These are phyloP conservation scores for Crenuchus spilurus DNA, from an alignment of 2,797 vertebrate species.

Conservation along the genomic window DNA sequence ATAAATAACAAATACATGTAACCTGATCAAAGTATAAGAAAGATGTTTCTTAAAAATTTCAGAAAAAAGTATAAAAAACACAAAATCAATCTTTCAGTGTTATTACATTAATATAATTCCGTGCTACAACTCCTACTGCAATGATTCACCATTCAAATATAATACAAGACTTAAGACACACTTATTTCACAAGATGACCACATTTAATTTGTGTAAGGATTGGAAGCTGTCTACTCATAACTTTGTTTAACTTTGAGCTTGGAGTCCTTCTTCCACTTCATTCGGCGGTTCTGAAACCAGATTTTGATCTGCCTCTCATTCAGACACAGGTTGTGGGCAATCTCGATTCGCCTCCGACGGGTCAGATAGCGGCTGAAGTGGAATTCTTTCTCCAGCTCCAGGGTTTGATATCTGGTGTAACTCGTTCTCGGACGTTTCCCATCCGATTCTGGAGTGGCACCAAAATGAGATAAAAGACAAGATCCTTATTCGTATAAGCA, in stretches of 20 bases:
- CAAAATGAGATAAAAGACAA: slow-evolving; percentile 20
- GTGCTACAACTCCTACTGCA: slow-evolving; percentile 9
- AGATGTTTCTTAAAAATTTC: no score
- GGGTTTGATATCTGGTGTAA: slow-evolving; percentile 85
- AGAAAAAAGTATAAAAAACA: background rate
- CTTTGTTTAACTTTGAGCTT: slow-evolving; percentile 81
- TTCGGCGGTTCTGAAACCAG: slow-evolving; percentile 86
- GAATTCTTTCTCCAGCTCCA: slow-evolving; percentile 87
- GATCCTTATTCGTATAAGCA: background rate
- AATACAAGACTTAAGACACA: no score
- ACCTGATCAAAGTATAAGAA: no score
- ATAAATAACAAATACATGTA: no score
- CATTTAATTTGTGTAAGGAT: background rate
- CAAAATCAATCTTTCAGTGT: background rate
- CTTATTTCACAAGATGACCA: no score
- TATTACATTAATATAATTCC: slow-evolving; percentile 17
- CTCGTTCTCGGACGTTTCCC: slow-evolving; percentile 85
- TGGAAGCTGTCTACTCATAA: background rate
- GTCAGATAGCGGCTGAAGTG: slow-evolving; percentile 87
- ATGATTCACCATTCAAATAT: slow-evolving; percentile 18
- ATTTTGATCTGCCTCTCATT: slow-evolving; percentile 87
- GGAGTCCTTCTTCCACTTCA: slow-evolving; percentile 88
- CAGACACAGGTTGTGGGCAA: slow-evolving; percentile 82
- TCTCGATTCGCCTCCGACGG: slow-evolving; percentile 82
- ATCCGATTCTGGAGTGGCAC: slow-evolving; percentile 74